Evolutionary conservation across 2,888 invertebrate genomes (phyloP).

Genomic region (Cremastinae sp.): DNA sequence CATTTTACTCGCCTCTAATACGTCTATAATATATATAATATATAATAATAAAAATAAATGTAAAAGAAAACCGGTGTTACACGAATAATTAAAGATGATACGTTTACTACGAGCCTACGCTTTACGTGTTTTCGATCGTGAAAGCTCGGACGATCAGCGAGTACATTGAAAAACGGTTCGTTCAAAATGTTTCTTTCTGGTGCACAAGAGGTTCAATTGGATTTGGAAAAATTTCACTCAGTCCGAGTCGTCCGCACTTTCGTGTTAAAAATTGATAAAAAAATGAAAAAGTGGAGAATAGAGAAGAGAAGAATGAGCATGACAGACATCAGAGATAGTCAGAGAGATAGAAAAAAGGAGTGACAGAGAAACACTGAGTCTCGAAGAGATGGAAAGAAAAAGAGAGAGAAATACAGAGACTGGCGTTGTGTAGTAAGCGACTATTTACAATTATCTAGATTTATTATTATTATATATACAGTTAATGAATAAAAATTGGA

Average conservation of each 20-base stretch:
- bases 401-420: constrained; percentile 35
- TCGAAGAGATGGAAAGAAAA: constrained; percentile 49
- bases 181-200: too few relatives aligned
- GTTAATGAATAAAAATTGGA: too few relatives aligned
- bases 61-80: constrained; percentile 53
- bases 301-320: constrained; percentile 28
- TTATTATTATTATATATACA: background rate
- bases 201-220: too few relatives aligned
- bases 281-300: constrained; percentile 25
- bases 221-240: background rate
- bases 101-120: constrained; percentile 74
- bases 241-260: constrained; percentile 58
- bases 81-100: constrained; percentile 63
- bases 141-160: constrained; percentile 57
- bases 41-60: constrained; percentile 1
- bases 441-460: constrained; percentile 18
- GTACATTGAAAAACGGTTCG: background rate
- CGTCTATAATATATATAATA: constrained; percentile 50
- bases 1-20: constrained; percentile 62
- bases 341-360: constrained; percentile 58
- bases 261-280: background rate
- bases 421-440: constrained; percentile 32
- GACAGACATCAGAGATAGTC: constrained; percentile 48
- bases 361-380: constrained; percentile 31
- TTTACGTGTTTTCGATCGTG: constrained; percentile 50